Base-by-base conservation (phyloP, 2,888 invertebrate species). In the Lypha dubia region DNA sequence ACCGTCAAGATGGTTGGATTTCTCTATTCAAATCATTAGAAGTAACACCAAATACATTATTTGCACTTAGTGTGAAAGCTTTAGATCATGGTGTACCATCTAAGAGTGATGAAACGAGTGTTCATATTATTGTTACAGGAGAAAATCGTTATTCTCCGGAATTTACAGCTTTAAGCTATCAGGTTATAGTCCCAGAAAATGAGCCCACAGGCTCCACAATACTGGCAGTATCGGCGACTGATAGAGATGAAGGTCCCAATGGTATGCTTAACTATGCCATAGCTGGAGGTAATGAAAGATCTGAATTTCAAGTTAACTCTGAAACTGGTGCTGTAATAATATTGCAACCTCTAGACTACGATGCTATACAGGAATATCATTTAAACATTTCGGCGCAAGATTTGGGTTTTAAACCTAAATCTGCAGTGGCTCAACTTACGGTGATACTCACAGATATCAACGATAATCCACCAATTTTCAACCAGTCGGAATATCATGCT, bases 371-470 rank as follows among this genome's bases (percentile, higher is more conserved):
- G 90, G 96, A 96, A 90, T 98, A 98, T 91, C 94, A 95, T 70
- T 92, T 99, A 3, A 97, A 97, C 90, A 96, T 99, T 77, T 96
- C 97, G 0, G 98, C 97, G 0, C 94, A 94, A 85, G 98, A 99
- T 93, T 93, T 97, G 67, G 98, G 96, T 3, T 97, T 97, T 89
- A 95, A 96, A 87, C 94, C 96, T 0, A 95, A 94, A 87, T 94
- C 94, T 89, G 94, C 97, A 0, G 95, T 95, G 6, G 97, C 97
- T 0, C 95, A 96, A 88, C 93, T 98, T 8, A 97, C 96, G 0
- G 95, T 99, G 0, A 96, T 96, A 71, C 93, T 99, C 1, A 97
- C 97, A 0, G 98, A 99, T 90, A 96, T 98, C 46, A 98, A 98
- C 89, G 98, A 99, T 89, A 98, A 98, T 91, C 95, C 97, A 11